Conservation (phyloP, 2,113 vertebrate genomes). For the Erythrolamprus reginae region DNA sequence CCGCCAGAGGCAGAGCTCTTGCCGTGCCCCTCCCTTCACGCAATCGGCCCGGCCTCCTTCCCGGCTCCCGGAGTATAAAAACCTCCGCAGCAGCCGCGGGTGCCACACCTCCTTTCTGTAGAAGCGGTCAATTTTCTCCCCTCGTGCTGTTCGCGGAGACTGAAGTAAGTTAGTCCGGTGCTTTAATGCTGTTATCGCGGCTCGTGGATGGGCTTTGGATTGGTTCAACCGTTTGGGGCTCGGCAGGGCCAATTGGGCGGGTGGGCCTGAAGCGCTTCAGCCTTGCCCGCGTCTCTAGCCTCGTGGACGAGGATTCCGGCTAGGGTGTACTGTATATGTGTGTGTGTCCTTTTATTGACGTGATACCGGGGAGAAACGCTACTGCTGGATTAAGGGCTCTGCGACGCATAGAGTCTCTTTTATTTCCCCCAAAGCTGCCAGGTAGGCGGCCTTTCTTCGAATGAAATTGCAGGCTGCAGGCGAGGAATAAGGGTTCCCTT, state of each 20-base stretch:
- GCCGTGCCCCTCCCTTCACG: background rate
- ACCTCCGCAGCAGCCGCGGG: background rate
- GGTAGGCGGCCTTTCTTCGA: background rate
- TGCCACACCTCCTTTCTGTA: background rate
- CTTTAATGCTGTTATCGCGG: background rate
- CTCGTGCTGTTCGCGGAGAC: background rate
- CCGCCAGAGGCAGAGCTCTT: background rate
- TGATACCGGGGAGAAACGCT: background rate
- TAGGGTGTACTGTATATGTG: no score
- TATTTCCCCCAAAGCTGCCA: background rate
- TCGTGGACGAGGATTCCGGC: no score
- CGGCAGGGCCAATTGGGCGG: background rate
- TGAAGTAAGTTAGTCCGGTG: background rate
- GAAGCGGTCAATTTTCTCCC: background rate
- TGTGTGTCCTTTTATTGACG: background rate
- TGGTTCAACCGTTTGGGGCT: no score
- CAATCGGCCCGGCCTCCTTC: background rate
- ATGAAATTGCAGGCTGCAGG: background rate
- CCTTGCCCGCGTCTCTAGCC: background rate
- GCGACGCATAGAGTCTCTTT: background rate
- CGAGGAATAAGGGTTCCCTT: background rate
- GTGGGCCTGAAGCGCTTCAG: background rate
- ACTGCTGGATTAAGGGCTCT: background rate
- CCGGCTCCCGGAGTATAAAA: background rate
- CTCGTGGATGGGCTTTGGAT: background rate